These are phyloP conservation scores for Spondyliosoma cantharus DNA, from an alignment of 2,797 vertebrate species.

Conservation along the genomic window DNA sequence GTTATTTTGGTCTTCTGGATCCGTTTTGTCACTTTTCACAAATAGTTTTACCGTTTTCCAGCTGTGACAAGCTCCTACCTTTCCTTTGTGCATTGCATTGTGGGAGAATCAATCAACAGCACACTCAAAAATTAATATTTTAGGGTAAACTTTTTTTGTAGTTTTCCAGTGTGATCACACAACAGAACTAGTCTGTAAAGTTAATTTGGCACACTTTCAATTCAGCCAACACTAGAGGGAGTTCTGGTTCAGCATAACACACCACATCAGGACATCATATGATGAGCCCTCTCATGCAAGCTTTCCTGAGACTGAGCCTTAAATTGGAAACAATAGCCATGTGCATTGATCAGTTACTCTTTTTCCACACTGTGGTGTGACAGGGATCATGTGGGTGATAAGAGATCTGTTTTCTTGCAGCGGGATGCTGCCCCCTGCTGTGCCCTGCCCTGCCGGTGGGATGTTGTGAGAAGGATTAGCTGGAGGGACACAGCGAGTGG, in stretches of 20 bases:
- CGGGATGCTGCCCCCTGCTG: conserved; percentile 41
- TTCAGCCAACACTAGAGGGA: conserved; percentile 70
- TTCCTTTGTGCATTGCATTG: neutral
- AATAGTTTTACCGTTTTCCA: neutral
- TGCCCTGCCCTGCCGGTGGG: conserved; percentile 45
- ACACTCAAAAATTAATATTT: neutral
- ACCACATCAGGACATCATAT: conserved; percentile 11
- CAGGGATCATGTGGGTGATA: conserved; percentile 64
- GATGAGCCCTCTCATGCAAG: conserved; percentile 18
- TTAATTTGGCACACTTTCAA: neutral
- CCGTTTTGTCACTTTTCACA: neutral
- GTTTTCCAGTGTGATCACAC: neutral
- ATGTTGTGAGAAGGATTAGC: conserved; percentile 67
- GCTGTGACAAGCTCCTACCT: neutral
- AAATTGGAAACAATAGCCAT: conserved; percentile 56
- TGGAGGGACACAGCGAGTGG: conserved; percentile 24
- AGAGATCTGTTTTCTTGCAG: conserved; percentile 69
- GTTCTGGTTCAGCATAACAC: conserved; percentile 15
- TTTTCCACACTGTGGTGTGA: conserved; percentile 51
- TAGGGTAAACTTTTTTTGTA: neutral
- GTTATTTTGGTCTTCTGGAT: neutral
- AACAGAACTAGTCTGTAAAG: rapidly evolving
- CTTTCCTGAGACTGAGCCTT: conserved; percentile 37
- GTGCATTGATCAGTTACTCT: conserved; percentile 50
- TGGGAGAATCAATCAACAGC: neutral